Evolutionary conservation across 2,797 vertebrate genomes (phyloP).

Genomic region (Hydrophis major): DNA sequence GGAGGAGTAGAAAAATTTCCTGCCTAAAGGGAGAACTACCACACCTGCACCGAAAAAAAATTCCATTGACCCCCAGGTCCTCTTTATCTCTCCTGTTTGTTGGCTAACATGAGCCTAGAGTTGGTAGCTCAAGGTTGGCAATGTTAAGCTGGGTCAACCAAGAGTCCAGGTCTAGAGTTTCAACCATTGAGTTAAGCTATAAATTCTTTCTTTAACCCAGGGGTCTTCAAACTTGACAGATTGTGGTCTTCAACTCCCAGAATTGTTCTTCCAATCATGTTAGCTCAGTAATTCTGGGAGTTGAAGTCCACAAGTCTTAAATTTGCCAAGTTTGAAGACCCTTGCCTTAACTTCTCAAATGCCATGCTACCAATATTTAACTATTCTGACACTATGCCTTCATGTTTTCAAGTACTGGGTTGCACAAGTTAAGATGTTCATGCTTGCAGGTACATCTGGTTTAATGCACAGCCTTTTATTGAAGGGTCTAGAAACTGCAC

Average conservation of each 20-base stretch:
- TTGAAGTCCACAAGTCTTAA: no score
- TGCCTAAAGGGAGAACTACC: not conserved
- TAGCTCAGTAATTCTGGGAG: no score
- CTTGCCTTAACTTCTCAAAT: not conserved
- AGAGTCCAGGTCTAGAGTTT: not conserved
- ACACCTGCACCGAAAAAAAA: not conserved
- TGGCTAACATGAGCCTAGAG: not conserved
- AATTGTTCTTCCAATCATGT: no score
- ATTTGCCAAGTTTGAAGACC: no score
- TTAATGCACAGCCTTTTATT: not conserved
- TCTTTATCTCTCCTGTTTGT: not conserved
- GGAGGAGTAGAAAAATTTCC: not conserved
- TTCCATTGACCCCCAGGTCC: not conserved
- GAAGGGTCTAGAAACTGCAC: not conserved
- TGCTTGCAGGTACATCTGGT: not conserved
- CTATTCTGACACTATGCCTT: not conserved
- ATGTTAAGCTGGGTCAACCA: not conserved
- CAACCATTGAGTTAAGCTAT: not conserved
- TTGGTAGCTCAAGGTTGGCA: not conserved
- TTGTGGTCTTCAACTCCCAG: no score
- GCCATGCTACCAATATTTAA: not conserved
- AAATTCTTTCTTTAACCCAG: not conserved
- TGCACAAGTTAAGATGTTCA: not conserved
- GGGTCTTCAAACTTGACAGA: no score
- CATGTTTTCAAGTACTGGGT: not conserved